Percentiles rank a stretch among this genome's conserved stretches.
phyloP scores from a whole-genome alignment of 2,113 vertebrate species.

The Haplotaxodon microlepis region DNA sequence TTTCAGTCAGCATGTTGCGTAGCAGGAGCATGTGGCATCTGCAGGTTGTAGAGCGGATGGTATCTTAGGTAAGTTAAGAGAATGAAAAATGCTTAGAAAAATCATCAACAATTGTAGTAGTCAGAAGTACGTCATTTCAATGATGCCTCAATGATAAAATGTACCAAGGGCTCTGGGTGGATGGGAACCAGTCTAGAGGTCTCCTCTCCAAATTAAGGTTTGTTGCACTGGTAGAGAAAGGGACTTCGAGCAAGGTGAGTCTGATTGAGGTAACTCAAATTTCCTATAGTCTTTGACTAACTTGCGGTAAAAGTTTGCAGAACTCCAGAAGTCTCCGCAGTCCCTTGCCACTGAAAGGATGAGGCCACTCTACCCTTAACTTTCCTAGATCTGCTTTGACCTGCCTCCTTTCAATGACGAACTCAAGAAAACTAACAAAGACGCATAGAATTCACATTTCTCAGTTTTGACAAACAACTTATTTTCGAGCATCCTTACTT shows the following conservation, averaged over 20 bases:
- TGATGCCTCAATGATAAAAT: not conserved
- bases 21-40: not conserved
- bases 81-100: not conserved
- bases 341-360: not conserved
- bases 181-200: not conserved
- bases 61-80: not conserved
- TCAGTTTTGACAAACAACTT: not conserved
- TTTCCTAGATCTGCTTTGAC: not conserved
- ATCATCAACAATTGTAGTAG: not conserved
- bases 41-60: not conserved
- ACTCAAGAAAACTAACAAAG: not conserved
- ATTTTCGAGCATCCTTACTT: not conserved
- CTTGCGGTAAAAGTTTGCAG: not conserved
- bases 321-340: not conserved
- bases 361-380: not conserved
- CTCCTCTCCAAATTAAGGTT: not conserved
- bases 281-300: not conserved
- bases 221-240: not conserved
- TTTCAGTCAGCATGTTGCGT: not conserved
- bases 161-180: not conserved
- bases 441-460: not conserved
- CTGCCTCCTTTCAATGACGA: not conserved
- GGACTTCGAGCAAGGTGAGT: not conserved
- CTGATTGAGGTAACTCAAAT: not conserved
- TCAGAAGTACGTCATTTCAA: not conserved